Evolutionary conservation across 1,140 invertebrate genomes (phyloP), one percentile per base, ranked within the genome.

Genomic region (Drosophila malerkotliana): DNA sequence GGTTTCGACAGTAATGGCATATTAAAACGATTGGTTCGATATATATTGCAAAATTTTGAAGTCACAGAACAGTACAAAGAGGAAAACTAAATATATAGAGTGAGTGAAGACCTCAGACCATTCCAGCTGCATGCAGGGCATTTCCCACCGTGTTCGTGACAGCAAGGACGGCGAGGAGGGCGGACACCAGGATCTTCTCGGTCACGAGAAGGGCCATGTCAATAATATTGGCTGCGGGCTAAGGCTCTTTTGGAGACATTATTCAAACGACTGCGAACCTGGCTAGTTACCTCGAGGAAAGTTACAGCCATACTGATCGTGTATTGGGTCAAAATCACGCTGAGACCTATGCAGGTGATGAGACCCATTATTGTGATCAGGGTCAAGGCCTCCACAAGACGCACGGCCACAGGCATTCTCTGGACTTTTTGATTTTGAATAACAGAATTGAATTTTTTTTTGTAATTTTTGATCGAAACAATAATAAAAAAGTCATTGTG

Each of bases 171-270:
- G 24, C 69, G 0, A 67, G 37, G 3, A 85, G 55, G 0, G 64
- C 30, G 1, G 78, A 79, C 12, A 85, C 82, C 14, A 85, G 48
- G 15, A 85, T 15, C 62, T 75, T 85, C 12, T 85, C 77, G 3
- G 61, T 47, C n/a, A 77, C 15, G 0, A 72, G 15, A 5, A 85
- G 48, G 0, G 51, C 30, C 10, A 66, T 7, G 52, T 74, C 47
- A 2, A 66, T 53, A 10, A 85, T 87, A 9, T 77, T 75, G 0
- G 82, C 82, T 32, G 81, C 81, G 15, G 81, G 81, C 81, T 87
- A 1, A 9, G 44, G 3, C 18, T 1, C n/a, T 44, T 44, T 21
- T 21, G 18, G 24, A 9, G 18, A 24, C 3, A 47, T 15, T 10
- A 4, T 12, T 37, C 10, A 37, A 4, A 37, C 10, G 10, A 10